Evolutionary conservation across 2,113 vertebrate genomes (phyloP).

Genomic region (Trachemys scripta): DNA sequence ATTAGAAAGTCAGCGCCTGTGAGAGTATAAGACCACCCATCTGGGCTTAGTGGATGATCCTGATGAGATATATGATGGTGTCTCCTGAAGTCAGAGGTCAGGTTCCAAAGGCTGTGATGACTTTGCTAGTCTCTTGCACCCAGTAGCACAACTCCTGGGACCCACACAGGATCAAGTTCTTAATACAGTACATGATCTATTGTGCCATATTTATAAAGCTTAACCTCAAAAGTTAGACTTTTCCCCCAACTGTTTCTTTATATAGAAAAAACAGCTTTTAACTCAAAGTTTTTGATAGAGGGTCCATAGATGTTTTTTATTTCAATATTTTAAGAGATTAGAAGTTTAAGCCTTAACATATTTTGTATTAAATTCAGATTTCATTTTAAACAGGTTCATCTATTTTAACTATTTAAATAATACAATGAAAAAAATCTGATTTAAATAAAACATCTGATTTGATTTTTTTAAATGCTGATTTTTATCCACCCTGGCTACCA

Average conservation of each 20-base stretch:
- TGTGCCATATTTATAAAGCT: background rate
- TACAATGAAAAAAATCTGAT: background rate
- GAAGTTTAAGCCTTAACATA: background rate
- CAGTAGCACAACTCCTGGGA: background rate
- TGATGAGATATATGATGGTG: background rate
- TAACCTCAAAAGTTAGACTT: background rate
- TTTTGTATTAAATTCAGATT: background rate
- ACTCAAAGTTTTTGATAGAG: background rate
- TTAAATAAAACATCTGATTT: background rate
- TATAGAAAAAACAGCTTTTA: background rate
- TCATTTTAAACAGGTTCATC: background rate
- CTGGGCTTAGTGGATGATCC: background rate
- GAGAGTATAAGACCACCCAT: background rate
- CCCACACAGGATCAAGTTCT: background rate
- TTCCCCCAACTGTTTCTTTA: background rate
- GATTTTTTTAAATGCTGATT: background rate
- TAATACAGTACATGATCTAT: background rate
- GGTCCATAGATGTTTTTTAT: background rate
- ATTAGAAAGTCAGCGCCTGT: too few relatives aligned
- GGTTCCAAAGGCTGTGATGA: background rate
- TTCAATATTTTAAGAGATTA: background rate
- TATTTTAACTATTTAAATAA: background rate
- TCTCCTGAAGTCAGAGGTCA: background rate
- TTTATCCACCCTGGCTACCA: background rate
- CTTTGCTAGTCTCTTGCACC: background rate